Conservation (phyloP, 30 jellyfish, hydroid and myxozoan species). For the Sanderia malayensis region DNA sequence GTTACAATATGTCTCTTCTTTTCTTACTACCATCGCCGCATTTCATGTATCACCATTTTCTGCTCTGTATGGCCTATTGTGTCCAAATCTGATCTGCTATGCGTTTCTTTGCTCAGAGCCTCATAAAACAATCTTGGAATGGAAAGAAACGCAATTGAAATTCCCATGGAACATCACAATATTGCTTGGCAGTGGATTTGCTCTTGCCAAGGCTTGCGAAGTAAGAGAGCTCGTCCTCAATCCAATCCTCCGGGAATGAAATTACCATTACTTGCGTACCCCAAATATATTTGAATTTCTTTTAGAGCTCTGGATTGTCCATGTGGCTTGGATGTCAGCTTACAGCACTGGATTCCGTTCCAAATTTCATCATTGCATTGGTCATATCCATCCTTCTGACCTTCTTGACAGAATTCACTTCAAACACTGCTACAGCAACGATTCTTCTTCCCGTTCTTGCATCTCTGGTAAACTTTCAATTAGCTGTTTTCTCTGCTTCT, state of each 20-base stretch:
- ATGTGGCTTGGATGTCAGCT: constrained; percentile 91
- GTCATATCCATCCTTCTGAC: constrained; percentile 71
- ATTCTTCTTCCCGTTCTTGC: constrained; percentile 94
- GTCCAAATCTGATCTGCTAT: too few species aligned
- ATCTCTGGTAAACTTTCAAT: constrained; percentile 69
- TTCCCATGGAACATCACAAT: constrained; percentile 93
- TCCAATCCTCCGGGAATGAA: too few species aligned
- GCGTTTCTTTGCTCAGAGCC: constrained; percentile 29
- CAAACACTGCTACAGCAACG: constrained; percentile 98
- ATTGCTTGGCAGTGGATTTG: constrained; percentile 94
- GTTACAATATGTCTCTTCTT: too few species aligned
- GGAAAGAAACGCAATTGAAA: constrained; percentile 66
- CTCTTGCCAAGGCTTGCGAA: constrained; percentile 97
- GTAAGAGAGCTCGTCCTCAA: too few species aligned
- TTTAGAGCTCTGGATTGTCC: constrained; percentile 88
- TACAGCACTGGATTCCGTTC: constrained; percentile 65
- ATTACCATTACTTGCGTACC: too few species aligned
- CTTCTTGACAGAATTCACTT: constrained; percentile 90
- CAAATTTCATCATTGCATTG: constrained; percentile 69
- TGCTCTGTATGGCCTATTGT: too few species aligned
- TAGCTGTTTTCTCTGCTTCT: too few species aligned
- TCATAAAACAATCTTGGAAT: constrained; percentile 62
- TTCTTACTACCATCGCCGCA: too few species aligned
- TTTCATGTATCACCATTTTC: too few species aligned
- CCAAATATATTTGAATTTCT: constrained; percentile 2